phyloP scores from a whole-genome alignment of 2,113 vertebrate genomes.

The Neopipo cinnamomea region DNA sequence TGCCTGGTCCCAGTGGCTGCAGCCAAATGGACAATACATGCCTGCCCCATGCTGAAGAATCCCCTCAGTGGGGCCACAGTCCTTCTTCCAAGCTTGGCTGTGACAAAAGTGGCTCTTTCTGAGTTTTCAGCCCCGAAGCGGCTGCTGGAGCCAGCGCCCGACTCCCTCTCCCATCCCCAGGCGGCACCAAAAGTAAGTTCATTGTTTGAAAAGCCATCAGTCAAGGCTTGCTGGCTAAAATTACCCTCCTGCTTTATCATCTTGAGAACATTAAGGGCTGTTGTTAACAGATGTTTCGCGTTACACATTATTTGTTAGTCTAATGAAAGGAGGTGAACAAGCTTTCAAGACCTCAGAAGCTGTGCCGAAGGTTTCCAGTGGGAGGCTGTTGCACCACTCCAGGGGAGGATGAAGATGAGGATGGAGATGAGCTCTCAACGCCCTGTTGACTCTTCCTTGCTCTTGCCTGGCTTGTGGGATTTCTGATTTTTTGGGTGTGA shows the following conservation, averaged over 20 bases:
- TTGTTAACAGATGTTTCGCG: constrained; percentile 76
- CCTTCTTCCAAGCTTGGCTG: accelerated
- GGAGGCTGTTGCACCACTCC: constrained; percentile 25
- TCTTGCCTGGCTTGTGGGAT: not conserved
- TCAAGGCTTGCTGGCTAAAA: constrained; percentile 65
- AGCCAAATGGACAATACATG: not conserved
- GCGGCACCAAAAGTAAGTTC: constrained; percentile 29
- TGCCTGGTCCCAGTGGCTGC: not conserved
- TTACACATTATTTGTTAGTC: constrained; percentile 82
- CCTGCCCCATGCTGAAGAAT: not conserved
- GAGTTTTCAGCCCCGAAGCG: not conserved
- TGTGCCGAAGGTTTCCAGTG: constrained; percentile 56
- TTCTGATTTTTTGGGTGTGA: constrained; percentile 21
- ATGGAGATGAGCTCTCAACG: not conserved
- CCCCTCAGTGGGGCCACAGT: not conserved
- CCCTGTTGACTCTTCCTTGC: not conserved
- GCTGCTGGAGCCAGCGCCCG: not conserved
- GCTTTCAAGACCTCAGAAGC: constrained; percentile 75
- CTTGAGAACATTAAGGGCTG: constrained; percentile 76
- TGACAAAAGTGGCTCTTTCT: not conserved
- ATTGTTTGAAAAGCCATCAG: constrained; percentile 57
- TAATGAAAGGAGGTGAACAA: constrained; percentile 80
- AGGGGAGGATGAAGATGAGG: not conserved
- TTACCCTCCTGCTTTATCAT: constrained; percentile 69
- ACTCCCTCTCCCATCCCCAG: not conserved